Percentiles rank a stretch among this genome's conserved stretches.
These are phyloP conservation scores for Hippasteria phrygiana DNA, from an alignment of 53 echinoderm and acorn worm genomes.

Conservation along the genomic window DNA sequence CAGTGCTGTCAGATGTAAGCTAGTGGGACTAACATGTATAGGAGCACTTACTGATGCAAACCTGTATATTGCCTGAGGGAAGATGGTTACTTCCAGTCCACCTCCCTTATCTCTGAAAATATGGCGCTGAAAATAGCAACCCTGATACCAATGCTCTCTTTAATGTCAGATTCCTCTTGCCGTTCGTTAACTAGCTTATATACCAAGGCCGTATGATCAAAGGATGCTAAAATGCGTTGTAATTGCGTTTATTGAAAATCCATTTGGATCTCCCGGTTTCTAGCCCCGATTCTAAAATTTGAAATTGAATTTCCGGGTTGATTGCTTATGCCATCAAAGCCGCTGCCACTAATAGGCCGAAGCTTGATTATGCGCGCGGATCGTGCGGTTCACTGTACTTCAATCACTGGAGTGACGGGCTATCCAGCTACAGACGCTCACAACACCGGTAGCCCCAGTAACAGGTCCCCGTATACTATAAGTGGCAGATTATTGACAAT, in stretches of 20 bases:
- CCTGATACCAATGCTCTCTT: not conserved
- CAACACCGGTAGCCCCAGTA: not conserved
- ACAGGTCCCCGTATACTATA: not conserved
- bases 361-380: not conserved
- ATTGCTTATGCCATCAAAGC: conserved; percentile 47
- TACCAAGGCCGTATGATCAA: no score
- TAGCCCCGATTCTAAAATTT: not conserved
- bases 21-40: no score
- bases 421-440: not conserved
- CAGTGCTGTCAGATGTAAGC: not conserved
- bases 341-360: conserved; percentile 4
- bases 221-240: conserved; percentile 37
- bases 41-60: not conserved
- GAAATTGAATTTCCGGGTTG: conserved; percentile 34
- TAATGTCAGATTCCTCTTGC: no score
- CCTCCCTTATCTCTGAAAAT: not conserved
- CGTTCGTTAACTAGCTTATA: no score
- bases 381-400: conserved; percentile 30
- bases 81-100: not conserved
- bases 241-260: conserved; percentile 36
- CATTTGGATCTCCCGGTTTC: conserved; percentile 8
- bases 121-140: not conserved
- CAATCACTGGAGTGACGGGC: not conserved
- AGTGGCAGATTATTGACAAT: not conserved
- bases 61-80: not conserved